Conservation (phyloP, 2,797 vertebrate genomes). For the Synaphobranchus kaupii region DNA sequence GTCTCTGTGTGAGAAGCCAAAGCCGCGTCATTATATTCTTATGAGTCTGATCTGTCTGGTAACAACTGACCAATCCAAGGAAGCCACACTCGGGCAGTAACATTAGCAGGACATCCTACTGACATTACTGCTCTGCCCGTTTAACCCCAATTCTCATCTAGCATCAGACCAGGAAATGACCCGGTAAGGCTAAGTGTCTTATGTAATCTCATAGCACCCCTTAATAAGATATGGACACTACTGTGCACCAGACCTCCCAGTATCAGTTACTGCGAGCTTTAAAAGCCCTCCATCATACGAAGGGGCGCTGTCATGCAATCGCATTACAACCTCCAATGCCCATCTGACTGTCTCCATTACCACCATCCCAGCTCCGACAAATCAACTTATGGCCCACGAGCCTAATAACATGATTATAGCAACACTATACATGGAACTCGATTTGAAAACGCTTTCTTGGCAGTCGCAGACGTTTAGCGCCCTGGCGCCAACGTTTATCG, state of each 20-base stretch:
- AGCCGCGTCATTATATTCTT: not conserved
- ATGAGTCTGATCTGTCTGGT: not conserved
- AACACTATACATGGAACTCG: conserved; percentile 56
- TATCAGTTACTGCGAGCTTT: conserved; percentile 38
- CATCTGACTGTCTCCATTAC: conserved; percentile 54
- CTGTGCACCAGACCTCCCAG: conserved; percentile 37
- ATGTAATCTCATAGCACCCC: conserved; percentile 32
- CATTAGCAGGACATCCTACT: not conserved
- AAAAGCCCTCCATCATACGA: conserved; percentile 41
- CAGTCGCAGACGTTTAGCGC: conserved; percentile 50
- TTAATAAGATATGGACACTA: conserved; percentile 34
- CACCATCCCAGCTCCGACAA: conserved; percentile 49
- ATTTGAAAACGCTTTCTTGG: conserved; percentile 57
- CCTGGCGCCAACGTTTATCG: conserved; percentile 44
- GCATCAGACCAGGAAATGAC: conserved; percentile 26
- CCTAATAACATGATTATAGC: conserved; percentile 52
- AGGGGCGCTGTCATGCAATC: conserved; percentile 58
- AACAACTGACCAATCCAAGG: not conserved
- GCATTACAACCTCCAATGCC: conserved; percentile 49
- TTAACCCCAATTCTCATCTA: conserved; percentile 20
- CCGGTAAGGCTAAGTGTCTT: conserved; percentile 28
- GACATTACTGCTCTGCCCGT: not conserved
- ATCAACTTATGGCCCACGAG: conserved; percentile 58
- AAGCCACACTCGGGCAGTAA: not conserved
- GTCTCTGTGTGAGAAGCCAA: not conserved